phyloP scores from a whole-genome alignment of 1,140 invertebrate species.

The Drosophila asahinai region DNA sequence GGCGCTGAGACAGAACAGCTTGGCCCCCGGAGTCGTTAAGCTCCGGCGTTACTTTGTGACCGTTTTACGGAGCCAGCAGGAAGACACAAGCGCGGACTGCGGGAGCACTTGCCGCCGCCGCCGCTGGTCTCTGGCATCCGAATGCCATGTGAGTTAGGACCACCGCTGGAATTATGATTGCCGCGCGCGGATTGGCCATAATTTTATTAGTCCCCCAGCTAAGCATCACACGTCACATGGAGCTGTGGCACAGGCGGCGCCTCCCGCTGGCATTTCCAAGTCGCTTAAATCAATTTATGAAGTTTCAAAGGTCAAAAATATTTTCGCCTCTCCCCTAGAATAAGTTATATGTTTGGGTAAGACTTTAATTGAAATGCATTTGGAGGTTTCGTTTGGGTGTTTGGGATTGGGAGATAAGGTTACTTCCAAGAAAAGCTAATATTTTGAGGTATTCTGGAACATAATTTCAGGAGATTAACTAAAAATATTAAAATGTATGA shows the following conservation, averaged over 20 bases:
- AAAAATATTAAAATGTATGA: no score
- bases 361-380: no score
- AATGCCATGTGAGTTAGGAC: conserved; percentile 18
- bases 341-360: not conserved
- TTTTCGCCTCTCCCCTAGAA: not conserved
- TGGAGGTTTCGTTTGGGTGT: no score
- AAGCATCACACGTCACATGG: conserved; percentile 1
- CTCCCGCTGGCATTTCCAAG: conserved; percentile 1
- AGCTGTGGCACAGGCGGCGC: not conserved
- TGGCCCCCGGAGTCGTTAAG: conserved; percentile 34
- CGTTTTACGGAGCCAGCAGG: conserved; percentile 17
- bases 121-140: not conserved
- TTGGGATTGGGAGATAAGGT: no score
- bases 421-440: no score
- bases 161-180: conserved; percentile 15
- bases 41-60: conserved; percentile 44
- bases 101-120: no score
- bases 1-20: conserved; percentile 22
- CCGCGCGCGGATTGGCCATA: conserved; percentile 20
- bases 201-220: conserved; percentile 17
- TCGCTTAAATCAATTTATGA: conserved; percentile 11
- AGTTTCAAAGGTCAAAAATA: conserved; percentile 9
- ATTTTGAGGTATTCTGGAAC: no score
- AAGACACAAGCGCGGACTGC: not conserved
- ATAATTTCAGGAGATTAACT: no score